Evolutionary conservation across 1,140 invertebrate genomes (phyloP).

Genomic region (Pseudomyrmex cubaensis): DNA sequence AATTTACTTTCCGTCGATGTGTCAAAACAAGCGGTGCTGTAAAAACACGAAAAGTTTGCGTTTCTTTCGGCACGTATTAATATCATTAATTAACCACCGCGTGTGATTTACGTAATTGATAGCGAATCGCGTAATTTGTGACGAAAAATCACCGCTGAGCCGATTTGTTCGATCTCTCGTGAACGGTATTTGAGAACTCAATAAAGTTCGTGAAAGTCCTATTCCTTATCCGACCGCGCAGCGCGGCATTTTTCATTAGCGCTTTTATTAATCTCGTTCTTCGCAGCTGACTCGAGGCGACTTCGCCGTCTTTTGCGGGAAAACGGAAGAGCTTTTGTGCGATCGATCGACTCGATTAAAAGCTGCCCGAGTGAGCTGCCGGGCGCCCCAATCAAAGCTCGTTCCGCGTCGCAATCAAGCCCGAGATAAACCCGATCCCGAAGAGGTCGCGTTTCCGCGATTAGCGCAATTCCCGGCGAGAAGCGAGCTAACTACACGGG

Average conservation of each 20-base stretch:
- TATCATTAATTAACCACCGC: no score
- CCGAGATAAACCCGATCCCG: conserved; percentile 53
- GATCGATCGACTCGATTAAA: conserved; percentile 69
- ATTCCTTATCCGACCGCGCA: conserved; percentile 16
- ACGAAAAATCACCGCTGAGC: background rate
- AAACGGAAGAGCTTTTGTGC: conserved; percentile 60
- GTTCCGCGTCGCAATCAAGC: conserved; percentile 47
- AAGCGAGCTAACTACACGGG: background rate
- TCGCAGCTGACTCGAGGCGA: conserved; percentile 1
- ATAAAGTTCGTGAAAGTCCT: conserved; percentile 25
- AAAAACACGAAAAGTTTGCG: no score
- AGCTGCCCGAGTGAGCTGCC: conserved; percentile 50
- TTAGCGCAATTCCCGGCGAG: conserved; percentile 43
- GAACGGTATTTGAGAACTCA: background rate
- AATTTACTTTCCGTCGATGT: no score
- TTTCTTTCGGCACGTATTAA: no score
- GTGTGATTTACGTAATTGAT: background rate
- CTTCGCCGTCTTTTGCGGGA: conserved; percentile 35
- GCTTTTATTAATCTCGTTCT: conserved; percentile 38
- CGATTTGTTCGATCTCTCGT: conserved; percentile 3
- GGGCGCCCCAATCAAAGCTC: conserved; percentile 37
- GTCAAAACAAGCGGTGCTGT: no score
- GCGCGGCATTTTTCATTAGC: conserved; percentile 40
- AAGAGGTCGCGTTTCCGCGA: conserved; percentile 26
- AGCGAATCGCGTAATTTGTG: background rate